Conservation (phyloP, 92 coral and sea anemone genomes). For the Zoanthus sociatus region DNA sequence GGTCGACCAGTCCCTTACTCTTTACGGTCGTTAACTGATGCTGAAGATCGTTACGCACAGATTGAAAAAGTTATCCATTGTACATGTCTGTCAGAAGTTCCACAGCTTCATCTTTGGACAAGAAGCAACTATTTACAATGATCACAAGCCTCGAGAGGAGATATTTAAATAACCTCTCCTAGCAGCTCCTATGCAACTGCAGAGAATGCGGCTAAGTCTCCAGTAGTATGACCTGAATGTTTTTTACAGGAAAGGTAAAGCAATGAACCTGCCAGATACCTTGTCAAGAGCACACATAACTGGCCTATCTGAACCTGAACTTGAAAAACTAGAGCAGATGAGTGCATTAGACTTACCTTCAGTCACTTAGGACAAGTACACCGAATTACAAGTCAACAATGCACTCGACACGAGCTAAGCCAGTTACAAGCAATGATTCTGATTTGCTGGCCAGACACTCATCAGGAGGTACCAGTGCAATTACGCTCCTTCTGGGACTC, state of each 20-base stretch:
- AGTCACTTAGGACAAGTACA: constrained; percentile 3
- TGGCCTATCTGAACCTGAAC: constrained; percentile 26
- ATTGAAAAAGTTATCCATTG: too few relatives aligned
- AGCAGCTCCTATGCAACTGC: constrained; percentile 57
- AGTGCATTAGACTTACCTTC: constrained; percentile 46
- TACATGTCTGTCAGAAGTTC: too few relatives aligned
- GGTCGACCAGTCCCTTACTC: too few relatives aligned
- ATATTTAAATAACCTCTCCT: neutral
- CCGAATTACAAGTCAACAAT: constrained; percentile 10
- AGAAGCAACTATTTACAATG: too few relatives aligned
- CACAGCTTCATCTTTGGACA: too few relatives aligned
- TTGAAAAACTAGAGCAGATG: constrained; percentile 43
- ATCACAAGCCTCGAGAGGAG: too few relatives aligned
- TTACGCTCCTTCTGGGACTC: constrained; percentile 52
- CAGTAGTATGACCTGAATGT: constrained; percentile 46
- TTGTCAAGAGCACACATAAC: constrained; percentile 41
- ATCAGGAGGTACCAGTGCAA: neutral
- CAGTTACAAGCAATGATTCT: constrained; percentile 50
- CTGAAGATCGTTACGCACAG: too few relatives aligned
- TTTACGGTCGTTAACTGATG: too few relatives aligned
- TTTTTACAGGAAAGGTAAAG: constrained; percentile 48
- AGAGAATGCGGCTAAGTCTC: constrained; percentile 58
- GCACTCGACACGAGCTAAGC: constrained; percentile 51
- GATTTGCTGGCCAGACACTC: constrained; percentile 57
- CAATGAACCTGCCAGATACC: constrained; percentile 48